These are phyloP conservation scores for Pocota personata DNA, from an alignment of 2,888 invertebrate genomes.

Conservation along the genomic window DNA sequence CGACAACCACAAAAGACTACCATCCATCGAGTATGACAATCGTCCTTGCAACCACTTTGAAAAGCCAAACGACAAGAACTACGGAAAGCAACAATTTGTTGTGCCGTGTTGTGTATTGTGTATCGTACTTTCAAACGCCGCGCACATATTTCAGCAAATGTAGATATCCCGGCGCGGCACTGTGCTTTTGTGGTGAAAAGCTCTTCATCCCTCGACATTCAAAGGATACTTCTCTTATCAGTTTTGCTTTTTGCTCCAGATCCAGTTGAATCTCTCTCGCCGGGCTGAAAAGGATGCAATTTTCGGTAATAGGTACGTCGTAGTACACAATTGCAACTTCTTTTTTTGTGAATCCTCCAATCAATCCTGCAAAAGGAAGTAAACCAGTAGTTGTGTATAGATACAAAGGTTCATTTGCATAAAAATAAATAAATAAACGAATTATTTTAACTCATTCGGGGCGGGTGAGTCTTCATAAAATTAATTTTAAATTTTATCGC, in stretches of 20 bases:
- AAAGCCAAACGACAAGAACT: not conserved
- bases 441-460: constrained; percentile 22
- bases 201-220: constrained; percentile 4
- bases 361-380: constrained; percentile 8
- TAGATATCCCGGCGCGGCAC: constrained; percentile 26
- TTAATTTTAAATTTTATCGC: constrained; percentile 24
- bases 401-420: constrained; percentile 9
- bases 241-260: constrained; percentile 47
- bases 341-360: constrained; percentile 23
- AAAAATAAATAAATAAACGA: not conserved
- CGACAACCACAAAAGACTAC: constrained; percentile 7
- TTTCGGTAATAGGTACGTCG: constrained; percentile 23
- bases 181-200: constrained; percentile 68
- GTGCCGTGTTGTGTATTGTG: constrained; percentile 21
- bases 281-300: constrained; percentile 58
- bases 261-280: constrained; percentile 66
- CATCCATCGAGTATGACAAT: constrained; percentile 28
- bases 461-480: constrained; percentile 48
- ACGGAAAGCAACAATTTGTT: constrained; percentile 70
- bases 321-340: constrained; percentile 27
- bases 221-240: constrained; percentile 65
- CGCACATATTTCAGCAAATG: constrained; percentile 10
- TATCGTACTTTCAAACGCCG: constrained; percentile 13
- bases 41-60: constrained; percentile 55
- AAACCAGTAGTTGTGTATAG: constrained; percentile 1